Evolutionary conservation across 1,140 invertebrate species (phyloP).

Genomic region (Nixonia krombeini): DNA sequence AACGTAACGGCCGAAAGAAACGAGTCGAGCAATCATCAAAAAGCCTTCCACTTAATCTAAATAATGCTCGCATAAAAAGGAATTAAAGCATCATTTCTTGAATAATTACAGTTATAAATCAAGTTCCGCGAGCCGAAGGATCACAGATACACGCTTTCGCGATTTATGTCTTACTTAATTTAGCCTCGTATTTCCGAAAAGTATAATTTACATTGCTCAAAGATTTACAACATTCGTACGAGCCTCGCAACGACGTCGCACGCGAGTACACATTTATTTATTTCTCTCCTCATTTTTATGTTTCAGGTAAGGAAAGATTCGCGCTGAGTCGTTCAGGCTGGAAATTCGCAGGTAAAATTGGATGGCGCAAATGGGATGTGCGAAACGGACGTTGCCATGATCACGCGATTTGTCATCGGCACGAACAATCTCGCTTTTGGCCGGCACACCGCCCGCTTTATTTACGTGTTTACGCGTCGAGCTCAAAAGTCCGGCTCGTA

Average conservation of each 20-base stretch:
- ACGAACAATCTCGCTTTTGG: too few species aligned
- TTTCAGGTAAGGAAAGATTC: conserved; percentile 64
- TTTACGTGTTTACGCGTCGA: conserved; percentile 26
- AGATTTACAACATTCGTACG: conserved; percentile 35
- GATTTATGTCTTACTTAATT: background rate
- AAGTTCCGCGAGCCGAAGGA: too few species aligned
- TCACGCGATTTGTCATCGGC: too few species aligned
- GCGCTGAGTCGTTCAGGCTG: background rate
- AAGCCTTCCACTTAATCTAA: too few species aligned
- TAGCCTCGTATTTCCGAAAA: background rate
- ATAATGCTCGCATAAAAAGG: too few species aligned
- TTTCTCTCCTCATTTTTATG: conserved; percentile 43
- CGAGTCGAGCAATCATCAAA: too few species aligned
- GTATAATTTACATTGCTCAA: conserved; percentile 24
- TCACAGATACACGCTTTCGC: background rate
- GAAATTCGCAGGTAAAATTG: conserved; percentile 16
- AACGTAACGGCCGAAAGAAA: too few species aligned
- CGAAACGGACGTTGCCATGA: too few species aligned
- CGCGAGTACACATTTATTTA: conserved; percentile 20
- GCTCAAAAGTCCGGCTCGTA: conserved; percentile 1
- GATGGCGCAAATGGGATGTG: too few species aligned
- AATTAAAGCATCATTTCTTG: too few species aligned
- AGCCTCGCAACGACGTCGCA: conserved; percentile 13
- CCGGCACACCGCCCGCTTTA: too few species aligned
- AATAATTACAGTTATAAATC: too few species aligned